These are phyloP conservation scores for Pseudachorutes palmiensis DNA, from an alignment of 1,140 invertebrate genomes.

Conservation along the genomic window DNA sequence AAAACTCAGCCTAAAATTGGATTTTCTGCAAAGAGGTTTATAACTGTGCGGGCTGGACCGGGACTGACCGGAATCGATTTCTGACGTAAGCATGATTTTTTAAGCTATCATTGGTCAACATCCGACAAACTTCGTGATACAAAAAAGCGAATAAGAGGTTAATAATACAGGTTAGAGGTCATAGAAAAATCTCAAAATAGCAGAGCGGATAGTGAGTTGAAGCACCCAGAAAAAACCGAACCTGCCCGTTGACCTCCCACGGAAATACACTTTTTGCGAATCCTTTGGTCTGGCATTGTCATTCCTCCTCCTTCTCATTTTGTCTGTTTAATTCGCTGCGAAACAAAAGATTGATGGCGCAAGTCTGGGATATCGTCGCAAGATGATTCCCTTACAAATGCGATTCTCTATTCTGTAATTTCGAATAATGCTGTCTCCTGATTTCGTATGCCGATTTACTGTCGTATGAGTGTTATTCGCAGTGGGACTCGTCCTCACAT, in stretches of 20 bases:
- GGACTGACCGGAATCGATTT: too few species aligned
- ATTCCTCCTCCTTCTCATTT: not conserved
- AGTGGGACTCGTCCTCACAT: slow-evolving; percentile 52
- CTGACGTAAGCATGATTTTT: too few species aligned
- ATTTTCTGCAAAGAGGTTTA: too few species aligned
- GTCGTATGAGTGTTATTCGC: not conserved
- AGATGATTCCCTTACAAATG: slow-evolving; percentile 27
- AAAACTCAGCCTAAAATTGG: too few species aligned
- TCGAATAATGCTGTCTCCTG: not conserved
- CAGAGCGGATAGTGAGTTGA: too few species aligned
- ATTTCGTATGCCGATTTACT: not conserved
- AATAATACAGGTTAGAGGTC: too few species aligned
- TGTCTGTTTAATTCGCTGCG: slow-evolving; percentile 19
- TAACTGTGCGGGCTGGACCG: too few species aligned
- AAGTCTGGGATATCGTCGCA: slow-evolving; percentile 16
- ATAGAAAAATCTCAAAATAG: too few species aligned
- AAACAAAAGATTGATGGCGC: not conserved
- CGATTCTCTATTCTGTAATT: slow-evolving; percentile 21
- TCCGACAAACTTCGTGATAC: too few species aligned
- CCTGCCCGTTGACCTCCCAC: slow-evolving; percentile 25
- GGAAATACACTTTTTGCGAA: not conserved
- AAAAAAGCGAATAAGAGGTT: too few species aligned
- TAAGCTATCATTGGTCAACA: too few species aligned
- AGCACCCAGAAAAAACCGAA: too few species aligned
- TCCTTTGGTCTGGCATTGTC: not conserved